phyloP scores from a whole-genome alignment of 2,888 invertebrate genomes.

The Monopis laevigella region DNA sequence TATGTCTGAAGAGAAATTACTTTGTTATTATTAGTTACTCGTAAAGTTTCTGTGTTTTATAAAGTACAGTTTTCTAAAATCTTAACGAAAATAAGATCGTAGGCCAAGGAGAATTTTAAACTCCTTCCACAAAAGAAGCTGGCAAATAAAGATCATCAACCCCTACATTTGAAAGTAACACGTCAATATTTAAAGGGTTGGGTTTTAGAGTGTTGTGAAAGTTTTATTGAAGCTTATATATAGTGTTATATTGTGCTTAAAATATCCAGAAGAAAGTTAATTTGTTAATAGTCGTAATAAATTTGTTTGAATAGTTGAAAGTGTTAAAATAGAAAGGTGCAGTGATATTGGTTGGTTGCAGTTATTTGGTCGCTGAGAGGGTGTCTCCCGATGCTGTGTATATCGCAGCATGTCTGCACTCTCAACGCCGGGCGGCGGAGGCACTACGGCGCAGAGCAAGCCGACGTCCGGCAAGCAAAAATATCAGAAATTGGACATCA shows the following conservation, averaged over 20 bases:
- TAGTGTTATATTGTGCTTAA: background rate
- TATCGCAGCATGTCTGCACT: constrained; percentile 97
- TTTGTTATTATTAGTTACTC: constrained; percentile 62
- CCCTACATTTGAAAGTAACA: constrained; percentile 61
- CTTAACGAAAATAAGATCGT: too few species aligned
- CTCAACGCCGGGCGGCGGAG: constrained; percentile 81
- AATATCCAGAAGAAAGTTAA: too few species aligned
- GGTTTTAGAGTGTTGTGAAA: constrained; percentile 53
- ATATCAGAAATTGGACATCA: constrained; percentile 97
- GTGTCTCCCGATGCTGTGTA: constrained; percentile 83
- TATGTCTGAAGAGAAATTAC: constrained; percentile 38
- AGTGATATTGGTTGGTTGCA: constrained; percentile 36
- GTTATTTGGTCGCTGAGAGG: constrained; percentile 62
- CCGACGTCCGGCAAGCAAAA: constrained; percentile 85
- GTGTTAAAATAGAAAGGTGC: constrained; percentile 23
- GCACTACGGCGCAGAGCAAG: constrained; percentile 66
- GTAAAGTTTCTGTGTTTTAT: too few species aligned
- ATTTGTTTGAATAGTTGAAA: too few species aligned
- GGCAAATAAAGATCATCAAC: too few species aligned
- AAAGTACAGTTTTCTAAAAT: too few species aligned
- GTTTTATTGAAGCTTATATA: constrained; percentile 24
- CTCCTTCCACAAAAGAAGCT: too few species aligned
- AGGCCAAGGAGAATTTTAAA: too few species aligned
- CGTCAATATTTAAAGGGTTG: constrained; percentile 62
- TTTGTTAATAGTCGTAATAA: too few species aligned